Evolutionary conservation across 64 coral and sea anemone genomes (phyloP), one percentile per base, ranked within the genome.

Genomic region (Montipora capricornis): DNA sequence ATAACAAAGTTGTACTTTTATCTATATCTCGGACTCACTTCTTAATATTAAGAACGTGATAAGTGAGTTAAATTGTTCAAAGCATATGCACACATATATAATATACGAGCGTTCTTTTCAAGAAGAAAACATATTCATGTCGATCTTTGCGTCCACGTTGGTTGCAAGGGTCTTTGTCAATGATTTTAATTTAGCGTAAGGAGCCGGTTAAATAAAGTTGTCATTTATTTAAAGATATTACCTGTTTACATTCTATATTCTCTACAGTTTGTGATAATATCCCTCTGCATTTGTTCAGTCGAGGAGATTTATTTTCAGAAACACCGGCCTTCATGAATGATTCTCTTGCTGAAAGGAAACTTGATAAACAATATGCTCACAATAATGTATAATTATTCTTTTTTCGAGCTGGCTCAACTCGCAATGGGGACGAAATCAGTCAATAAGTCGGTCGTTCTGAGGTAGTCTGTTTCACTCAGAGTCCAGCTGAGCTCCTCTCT

Each of bases 21-120:
- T 19, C 0, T 49, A 46, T 48, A 49, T 17, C 5, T 5, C 9
- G 5, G 13, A 49, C 74, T 5, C 4, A 9, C 24, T 76, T 76
- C 20, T 11, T 8, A 57, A 37, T 37, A n/a, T 73, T 73, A 22
- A 73, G 5, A 22, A 44, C 6, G 11, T 14, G 37, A 13, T 76
- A 76, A 76, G 9, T 76, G 74, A 76, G 45, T 76, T 76, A 7
- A 76, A 76, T 13, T 76, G 74, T 76, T 45, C 74, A 76, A 1
- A 20, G 17, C 14, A 71, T 5, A 71, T 64, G 13, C 9, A 14
- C 13, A 71, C 13, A 4, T 64, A 73, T 73, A 5, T 13, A 76
- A 7, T 13, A 9, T 26, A 46, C 29, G 12, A 46, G 24, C 9
- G 37, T 76, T 14, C 5, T 76, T 45, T 76, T 9, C 3, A 20